Percentiles rank a stretch among this genome's conserved stretches.
These are phyloP conservation scores for Agapetus fuscipes DNA, from an alignment of 2,888 invertebrate species.

Conservation along the genomic window DNA sequence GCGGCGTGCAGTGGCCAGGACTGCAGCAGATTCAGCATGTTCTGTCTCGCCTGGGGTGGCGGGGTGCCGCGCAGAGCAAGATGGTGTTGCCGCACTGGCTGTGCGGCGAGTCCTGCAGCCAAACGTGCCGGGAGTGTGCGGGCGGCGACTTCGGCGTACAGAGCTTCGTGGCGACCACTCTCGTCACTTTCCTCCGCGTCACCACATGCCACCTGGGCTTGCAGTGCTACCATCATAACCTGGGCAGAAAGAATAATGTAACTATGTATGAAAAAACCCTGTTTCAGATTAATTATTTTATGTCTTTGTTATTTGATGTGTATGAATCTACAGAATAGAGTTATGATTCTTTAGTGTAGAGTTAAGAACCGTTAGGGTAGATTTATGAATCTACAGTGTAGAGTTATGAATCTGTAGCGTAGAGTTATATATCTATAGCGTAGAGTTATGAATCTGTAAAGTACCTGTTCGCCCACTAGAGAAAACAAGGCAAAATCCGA, in stretches of 20 bases:
- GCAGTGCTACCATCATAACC: conserved; percentile 90
- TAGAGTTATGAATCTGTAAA: no score
- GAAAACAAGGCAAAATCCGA: no score
- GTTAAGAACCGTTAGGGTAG: no score
- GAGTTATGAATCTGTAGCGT: no score
- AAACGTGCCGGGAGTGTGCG: conserved; percentile 78
- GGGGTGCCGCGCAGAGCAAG: conserved; percentile 82
- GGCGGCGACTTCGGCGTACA: conserved; percentile 53
- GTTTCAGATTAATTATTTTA: no score
- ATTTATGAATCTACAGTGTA: no score
- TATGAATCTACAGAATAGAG: no score
- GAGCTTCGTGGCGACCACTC: conserved; percentile 21
- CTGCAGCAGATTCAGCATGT: conserved; percentile 85
- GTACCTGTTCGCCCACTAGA: no score
- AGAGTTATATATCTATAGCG: no score
- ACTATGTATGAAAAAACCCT: no score
- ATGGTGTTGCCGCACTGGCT: conserved; percentile 85
- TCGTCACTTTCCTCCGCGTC: conserved; percentile 58
- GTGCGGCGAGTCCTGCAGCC: conserved; percentile 65
- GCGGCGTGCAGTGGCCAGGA: conserved; percentile 91
- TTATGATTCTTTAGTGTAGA: no score
- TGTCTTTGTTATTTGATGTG: no score
- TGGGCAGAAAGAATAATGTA: conserved; percentile 31
- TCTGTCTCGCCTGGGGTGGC: conserved; percentile 79
- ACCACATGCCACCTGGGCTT: conserved; percentile 86